phyloP scores from a whole-genome alignment of 2,888 invertebrate species.

The Pantelozetes paolii region DNA sequence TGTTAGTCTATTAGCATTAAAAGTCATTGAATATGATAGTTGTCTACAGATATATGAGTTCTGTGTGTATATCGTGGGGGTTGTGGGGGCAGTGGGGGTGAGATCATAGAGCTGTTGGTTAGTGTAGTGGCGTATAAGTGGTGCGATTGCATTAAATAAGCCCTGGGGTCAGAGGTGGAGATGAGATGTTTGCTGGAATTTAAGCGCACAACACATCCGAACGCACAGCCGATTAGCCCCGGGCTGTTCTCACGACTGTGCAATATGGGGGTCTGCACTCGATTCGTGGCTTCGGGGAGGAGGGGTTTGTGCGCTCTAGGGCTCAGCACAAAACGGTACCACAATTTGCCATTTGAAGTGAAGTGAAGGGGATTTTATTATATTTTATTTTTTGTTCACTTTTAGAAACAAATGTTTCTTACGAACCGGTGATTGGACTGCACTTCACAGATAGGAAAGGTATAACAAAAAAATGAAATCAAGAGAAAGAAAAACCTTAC shows the following conservation, averaged over 20 bases:
- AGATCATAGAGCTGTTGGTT: constrained; percentile 4
- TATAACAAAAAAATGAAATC: neutral
- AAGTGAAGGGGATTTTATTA: neutral
- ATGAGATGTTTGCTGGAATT: constrained; percentile 22
- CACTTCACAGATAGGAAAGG: neutral
- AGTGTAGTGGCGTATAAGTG: constrained; percentile 17
- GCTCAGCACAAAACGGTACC: constrained; percentile 7
- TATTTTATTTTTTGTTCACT: neutral
- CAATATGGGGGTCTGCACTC: constrained; percentile 22
- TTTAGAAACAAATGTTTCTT: constrained; percentile 8
- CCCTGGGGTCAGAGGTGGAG: constrained; percentile 16
- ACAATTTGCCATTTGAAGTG: constrained; percentile 9
- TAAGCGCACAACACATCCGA: constrained; percentile 1
- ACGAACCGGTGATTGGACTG: neutral
- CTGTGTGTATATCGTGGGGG: constrained; percentile 25
- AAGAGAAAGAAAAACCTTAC: neutral
- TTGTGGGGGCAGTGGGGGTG: neutral
- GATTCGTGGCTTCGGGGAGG: constrained; percentile 24
- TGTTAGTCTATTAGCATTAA: constrained; percentile 23
- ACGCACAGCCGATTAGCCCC: constrained; percentile 11
- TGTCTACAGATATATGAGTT: constrained; percentile 7
- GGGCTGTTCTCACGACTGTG: constrained; percentile 30
- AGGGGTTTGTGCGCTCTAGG: constrained; percentile 12
- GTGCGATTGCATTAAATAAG: constrained; percentile 27
- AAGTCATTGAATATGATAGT: constrained; percentile 32